These are phyloP conservation scores for Agonopterix heracliana DNA, from an alignment of 2,888 invertebrate species.

Conservation along the genomic window DNA sequence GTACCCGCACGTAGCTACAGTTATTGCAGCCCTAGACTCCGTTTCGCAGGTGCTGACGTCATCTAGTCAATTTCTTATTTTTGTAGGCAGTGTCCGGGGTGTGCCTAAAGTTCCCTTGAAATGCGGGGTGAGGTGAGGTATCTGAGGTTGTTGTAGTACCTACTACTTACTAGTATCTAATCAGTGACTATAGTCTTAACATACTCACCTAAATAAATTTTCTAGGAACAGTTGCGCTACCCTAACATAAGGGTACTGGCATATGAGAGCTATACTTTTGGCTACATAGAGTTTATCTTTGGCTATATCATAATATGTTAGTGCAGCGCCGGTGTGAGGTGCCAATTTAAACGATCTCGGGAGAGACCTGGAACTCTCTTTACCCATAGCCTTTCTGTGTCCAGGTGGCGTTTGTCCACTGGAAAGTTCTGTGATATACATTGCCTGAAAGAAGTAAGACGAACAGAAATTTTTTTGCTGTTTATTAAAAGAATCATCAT, in stretches of 20 bases:
- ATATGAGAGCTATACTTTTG: constrained; percentile 95
- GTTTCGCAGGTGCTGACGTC: too few species aligned
- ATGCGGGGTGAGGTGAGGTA: neutral
- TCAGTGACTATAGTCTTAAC: neutral
- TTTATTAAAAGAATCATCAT: neutral
- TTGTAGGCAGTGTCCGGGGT: too few species aligned
- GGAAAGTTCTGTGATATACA: constrained; percentile 93
- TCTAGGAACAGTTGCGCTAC: constrained; percentile 91
- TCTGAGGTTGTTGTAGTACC: neutral
- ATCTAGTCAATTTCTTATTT: too few species aligned
- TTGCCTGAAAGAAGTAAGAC: constrained; percentile 76
- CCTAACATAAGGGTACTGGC: constrained; percentile 92
- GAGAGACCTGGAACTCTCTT: constrained; percentile 88
- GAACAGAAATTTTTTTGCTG: neutral
- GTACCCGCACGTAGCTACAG: too few species aligned
- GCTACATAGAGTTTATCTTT: constrained; percentile 97
- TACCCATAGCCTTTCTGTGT: constrained; percentile 73
- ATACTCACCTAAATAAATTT: constrained; percentile 86
- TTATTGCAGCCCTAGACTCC: too few species aligned
- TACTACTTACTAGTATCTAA: neutral
- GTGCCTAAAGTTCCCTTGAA: too few species aligned
- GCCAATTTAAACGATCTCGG: constrained; percentile 93
- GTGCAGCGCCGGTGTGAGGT: constrained; percentile 84
- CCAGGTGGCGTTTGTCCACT: constrained; percentile 84
- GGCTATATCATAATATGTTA: constrained; percentile 93